Base-by-base conservation (phyloP, 2,113 vertebrate species). In the Bothrops jararaca region DNA sequence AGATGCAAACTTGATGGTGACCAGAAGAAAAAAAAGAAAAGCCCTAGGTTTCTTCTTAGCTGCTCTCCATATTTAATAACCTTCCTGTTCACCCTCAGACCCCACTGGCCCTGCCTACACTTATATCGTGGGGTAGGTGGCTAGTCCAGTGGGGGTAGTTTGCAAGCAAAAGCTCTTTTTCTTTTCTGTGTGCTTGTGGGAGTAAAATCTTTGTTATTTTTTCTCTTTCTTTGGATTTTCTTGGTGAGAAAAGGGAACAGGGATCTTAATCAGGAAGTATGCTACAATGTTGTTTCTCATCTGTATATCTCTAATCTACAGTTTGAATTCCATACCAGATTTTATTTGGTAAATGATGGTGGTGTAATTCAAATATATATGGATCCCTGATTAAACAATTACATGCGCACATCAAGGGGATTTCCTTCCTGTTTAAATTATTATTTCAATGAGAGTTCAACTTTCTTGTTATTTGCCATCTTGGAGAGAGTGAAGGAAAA, bases 1-100 rank as follows among this genome's bases (percentile, higher is more conserved):
- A 97, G 97, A 98, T 98, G 97, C 97, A 98, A 98, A 98, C 96
- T 97, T 97, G 96, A 97, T 96, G 96, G 95, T 96, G 97, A 97
- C 97, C 96, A 96, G 95, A 95, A 95, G 95, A 95, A 95, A 92
- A 18, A 80, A 45, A 42, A 92, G 87, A 91, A 22, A 94, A 92
- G 92, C 94, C 95, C 85, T n/a, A 97, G 96, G 96, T 94, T 95
- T 92, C 93, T 90, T 90, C 56, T 91, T 92, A 85, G 94, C 92
- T 92, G 93, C 95, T 93, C 96, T 96, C 96, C 94, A 91, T 92
- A 29, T 96, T 96, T 97, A 95, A 96, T 95, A 95, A 95, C 96
- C 94, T 92, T 95, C 89, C 95, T 95, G 92, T 93, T 94, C 94
- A 94, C 96, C 95, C 94, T 94, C 93, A 93, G 96, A 96, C 96